These are phyloP conservation scores for Platynereis dumerilii DNA, from an alignment of 2,888 invertebrate species.

Conservation along the genomic window DNA sequence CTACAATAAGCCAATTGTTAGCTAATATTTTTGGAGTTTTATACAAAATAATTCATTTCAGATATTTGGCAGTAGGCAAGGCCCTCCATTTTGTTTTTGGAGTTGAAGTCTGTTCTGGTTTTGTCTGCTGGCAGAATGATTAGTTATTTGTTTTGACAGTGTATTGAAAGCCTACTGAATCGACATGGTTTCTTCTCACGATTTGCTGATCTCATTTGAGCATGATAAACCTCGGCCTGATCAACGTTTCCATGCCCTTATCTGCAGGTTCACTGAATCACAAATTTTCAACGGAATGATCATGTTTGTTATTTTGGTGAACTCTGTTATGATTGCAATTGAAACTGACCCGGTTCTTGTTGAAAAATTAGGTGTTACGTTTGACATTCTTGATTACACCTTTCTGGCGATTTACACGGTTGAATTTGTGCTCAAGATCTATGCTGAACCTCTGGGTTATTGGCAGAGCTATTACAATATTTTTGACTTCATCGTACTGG, in stretches of 20 bases:
- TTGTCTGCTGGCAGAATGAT: too few species aligned
- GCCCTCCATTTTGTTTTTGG: too few species aligned
- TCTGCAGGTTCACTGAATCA: conserved; percentile 31
- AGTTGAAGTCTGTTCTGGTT: too few species aligned
- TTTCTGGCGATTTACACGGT: conserved; percentile 39
- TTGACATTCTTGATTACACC: conserved; percentile 31
- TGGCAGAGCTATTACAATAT: conserved; percentile 40
- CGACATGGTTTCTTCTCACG: too few species aligned
- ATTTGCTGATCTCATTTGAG: too few species aligned
- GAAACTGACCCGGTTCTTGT: conserved; percentile 34
- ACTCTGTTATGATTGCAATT: conserved; percentile 39
- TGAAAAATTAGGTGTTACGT: neutral
- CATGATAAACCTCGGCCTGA: neutral
- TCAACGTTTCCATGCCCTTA: conserved; percentile 5
- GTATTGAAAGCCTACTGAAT: too few species aligned
- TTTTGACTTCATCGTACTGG: conserved; percentile 41
- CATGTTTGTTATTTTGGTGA: conserved; percentile 35
- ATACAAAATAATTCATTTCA: too few species aligned
- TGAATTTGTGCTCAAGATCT: conserved; percentile 43
- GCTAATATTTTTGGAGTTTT: too few species aligned
- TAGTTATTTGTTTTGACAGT: too few species aligned
- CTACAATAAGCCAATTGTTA: too few species aligned
- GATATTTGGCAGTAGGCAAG: too few species aligned
- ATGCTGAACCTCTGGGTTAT: conserved; percentile 39
- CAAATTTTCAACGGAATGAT: conserved; percentile 32